Evolutionary conservation across 2,113 vertebrate genomes (phyloP).

Genomic region (Hypomesus transpacificus): DNA sequence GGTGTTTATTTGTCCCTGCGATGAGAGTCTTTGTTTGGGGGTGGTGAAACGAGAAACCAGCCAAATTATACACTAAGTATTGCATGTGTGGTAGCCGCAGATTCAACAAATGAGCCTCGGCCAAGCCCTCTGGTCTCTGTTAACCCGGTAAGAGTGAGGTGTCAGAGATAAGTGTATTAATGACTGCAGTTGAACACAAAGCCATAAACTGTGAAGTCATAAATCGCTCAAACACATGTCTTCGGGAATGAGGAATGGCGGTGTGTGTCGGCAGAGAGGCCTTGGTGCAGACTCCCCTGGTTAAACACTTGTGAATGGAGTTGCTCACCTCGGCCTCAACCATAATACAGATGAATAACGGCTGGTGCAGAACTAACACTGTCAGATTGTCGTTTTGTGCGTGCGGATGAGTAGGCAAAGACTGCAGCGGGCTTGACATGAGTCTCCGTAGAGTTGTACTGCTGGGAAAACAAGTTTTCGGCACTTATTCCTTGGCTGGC

Average conservation of each 20-base stretch:
- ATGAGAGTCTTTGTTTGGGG: conserved; percentile 45
- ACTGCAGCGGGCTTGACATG: not conserved
- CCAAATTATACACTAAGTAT: conserved; percentile 43
- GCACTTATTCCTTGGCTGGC: conserved; percentile 11
- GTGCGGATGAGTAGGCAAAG: conserved; percentile 5
- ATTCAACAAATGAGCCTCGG: conserved; percentile 34
- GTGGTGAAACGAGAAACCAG: conserved; percentile 44
- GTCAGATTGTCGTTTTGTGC: conserved; percentile 24
- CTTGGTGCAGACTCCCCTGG: conserved; percentile 1
- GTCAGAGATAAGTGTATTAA: conserved; percentile 38
- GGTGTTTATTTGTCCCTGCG: conserved; percentile 62
- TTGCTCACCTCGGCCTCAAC: conserved; percentile 8
- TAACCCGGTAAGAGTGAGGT: conserved; percentile 21
- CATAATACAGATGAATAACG: conserved; percentile 24
- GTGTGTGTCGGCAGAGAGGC: not conserved
- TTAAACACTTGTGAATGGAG: conserved; percentile 6
- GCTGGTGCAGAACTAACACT: conserved; percentile 14
- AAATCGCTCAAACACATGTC: conserved; percentile 17
- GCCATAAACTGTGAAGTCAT: conserved; percentile 17
- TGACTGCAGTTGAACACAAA: conserved; percentile 18
- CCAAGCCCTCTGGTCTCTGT: conserved; percentile 7
- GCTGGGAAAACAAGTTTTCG: conserved; percentile 27
- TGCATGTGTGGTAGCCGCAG: conserved; percentile 41
- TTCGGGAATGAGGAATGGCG: conserved; percentile 13
- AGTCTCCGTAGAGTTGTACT: conserved; percentile 8